Conservation (phyloP, 2,888 invertebrate species). For the Xestoiulus laeticollis region DNA sequence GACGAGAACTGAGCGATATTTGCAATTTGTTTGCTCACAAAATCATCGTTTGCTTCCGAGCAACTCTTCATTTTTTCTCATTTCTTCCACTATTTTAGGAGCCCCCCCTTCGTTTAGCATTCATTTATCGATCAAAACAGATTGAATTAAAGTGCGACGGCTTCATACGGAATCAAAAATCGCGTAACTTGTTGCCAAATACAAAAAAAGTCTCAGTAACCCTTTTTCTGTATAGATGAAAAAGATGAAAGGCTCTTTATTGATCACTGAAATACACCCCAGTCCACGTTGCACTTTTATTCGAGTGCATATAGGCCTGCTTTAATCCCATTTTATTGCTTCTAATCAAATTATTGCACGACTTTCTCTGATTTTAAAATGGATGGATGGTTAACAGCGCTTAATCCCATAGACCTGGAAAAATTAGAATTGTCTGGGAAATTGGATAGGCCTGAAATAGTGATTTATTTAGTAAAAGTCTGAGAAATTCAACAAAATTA, state of each 20-base stretch:
- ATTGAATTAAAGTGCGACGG: constrained; percentile 11
- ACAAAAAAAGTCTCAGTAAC: not conserved
- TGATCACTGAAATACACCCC: not conserved
- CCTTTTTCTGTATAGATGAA: not conserved
- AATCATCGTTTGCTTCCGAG: not conserved
- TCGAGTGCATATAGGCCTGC: constrained; percentile 1
- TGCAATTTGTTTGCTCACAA: constrained; percentile 12
- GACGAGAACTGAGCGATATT: not conserved
- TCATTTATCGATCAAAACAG: constrained; percentile 19
- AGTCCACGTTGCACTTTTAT: not conserved
- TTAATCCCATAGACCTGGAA: too few relatives aligned
- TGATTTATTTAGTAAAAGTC: too few relatives aligned
- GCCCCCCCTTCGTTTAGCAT: not conserved
- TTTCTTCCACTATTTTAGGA: constrained; percentile 26
- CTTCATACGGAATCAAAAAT: not conserved
- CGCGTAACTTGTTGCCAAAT: not conserved
- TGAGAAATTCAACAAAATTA: too few relatives aligned
- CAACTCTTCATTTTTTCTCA: not conserved
- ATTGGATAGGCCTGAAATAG: too few relatives aligned
- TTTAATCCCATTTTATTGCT: constrained; percentile 14
- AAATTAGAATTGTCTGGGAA: too few relatives aligned
- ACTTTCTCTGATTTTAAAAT: not conserved
- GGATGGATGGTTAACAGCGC: too few relatives aligned
- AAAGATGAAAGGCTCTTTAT: not conserved
- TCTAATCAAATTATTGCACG: not conserved